Evolutionary conservation across 2,797 vertebrate genomes (phyloP).

Genomic region (Astyanax mexicanus): DNA sequence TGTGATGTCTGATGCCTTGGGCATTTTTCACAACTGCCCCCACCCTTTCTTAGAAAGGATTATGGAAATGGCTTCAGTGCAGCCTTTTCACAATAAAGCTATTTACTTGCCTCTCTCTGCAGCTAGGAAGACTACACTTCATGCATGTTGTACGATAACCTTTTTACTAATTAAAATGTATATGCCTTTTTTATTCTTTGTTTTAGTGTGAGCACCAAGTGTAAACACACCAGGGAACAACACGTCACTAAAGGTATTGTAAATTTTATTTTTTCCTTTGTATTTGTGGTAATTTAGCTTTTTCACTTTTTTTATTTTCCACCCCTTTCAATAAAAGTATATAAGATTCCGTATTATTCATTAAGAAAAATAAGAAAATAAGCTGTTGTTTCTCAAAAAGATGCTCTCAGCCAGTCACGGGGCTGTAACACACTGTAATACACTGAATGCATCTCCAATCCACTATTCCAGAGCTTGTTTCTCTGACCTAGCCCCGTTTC

Average conservation of each 20-base stretch:
- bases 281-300: background rate
- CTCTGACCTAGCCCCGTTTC: conserved; percentile 1
- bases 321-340: background rate
- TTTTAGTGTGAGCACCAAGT: background rate
- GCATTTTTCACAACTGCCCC: conserved; percentile 21
- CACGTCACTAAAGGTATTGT: too few species aligned
- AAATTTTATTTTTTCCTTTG: too few species aligned
- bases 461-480: background rate
- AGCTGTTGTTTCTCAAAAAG: background rate
- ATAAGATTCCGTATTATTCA: too few species aligned
- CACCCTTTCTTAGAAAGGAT: conserved; percentile 6
- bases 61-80: conserved; percentile 10
- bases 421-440: background rate
- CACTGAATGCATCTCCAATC: background rate
- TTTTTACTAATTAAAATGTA: conserved; percentile 14
- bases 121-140: background rate
- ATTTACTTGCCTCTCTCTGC: background rate
- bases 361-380: background rate
- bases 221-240: background rate
- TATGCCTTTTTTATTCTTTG: background rate
- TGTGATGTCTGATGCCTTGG: conserved; percentile 21
- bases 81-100: conserved; percentile 1
- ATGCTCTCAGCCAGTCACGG: background rate
- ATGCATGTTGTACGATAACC: background rate
- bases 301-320: background rate